phyloP scores from a whole-genome alignment of 1,140 invertebrate species.

The Musca vetustissima region DNA sequence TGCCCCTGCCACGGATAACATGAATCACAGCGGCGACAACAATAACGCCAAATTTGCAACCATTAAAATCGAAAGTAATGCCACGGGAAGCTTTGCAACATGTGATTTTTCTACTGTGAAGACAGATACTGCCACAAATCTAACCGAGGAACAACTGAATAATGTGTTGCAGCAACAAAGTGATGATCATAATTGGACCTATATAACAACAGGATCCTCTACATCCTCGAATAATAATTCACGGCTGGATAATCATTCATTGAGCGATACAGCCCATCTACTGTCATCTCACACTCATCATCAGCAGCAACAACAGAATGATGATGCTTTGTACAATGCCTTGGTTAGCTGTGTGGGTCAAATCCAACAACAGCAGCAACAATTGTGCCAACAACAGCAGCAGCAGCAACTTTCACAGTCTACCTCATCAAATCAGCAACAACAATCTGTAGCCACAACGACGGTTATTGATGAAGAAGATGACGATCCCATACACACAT shows the following conservation, averaged over 20 bases:
- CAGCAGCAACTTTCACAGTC: not conserved
- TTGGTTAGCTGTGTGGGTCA: slow-evolving; percentile 42
- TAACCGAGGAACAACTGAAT: slow-evolving; percentile 36
- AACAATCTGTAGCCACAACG: slow-evolving; percentile 2
- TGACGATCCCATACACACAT: slow-evolving; percentile 51
- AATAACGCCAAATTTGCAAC: not conserved
- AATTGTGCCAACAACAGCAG: slow-evolving; percentile 33
- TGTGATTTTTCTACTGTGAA: slow-evolving; percentile 4
- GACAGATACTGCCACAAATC: not conserved
- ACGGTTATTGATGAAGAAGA: slow-evolving; percentile 45
- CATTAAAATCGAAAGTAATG: slow-evolving; percentile 16
- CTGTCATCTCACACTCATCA: slow-evolving; percentile 2
- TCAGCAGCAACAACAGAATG: slow-evolving; percentile 18
- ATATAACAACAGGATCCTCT: slow-evolving; percentile 35
- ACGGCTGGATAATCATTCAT: not conserved
- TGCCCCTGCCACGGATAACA: slow-evolving; percentile 22
- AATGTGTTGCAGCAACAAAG: slow-evolving; percentile 34
- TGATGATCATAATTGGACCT: slow-evolving; percentile 45
- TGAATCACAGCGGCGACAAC: slow-evolving; percentile 34
- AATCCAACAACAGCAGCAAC: slow-evolving; percentile 18
- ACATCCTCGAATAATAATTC: slow-evolving; percentile 21
- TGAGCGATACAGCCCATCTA: not conserved
- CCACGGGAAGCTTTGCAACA: not conserved
- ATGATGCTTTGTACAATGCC: slow-evolving; percentile 43
- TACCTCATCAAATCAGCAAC: slow-evolving; percentile 2